Evolutionary conservation across 2,113 vertebrate genomes (phyloP).

Genomic region (Ibidorhyncha struthersii): DNA sequence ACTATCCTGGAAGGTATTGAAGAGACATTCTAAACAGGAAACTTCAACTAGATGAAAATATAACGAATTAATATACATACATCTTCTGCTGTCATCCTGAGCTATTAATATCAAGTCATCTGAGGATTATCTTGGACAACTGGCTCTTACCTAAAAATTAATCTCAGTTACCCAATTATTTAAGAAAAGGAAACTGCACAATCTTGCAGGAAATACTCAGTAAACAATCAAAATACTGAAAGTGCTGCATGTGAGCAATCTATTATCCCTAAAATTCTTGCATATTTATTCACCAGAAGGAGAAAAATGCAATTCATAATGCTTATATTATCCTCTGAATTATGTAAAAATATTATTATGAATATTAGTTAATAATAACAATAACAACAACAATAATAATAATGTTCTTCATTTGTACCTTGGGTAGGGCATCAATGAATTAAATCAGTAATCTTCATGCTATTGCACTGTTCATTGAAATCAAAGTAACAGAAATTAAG

Average conservation of each 20-base stretch:
- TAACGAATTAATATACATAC: background rate
- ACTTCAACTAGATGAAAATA: background rate
- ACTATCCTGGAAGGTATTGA: background rate
- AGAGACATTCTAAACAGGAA: background rate
- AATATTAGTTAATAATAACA: background rate
- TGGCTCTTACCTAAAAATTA: background rate
- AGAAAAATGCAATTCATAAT: background rate
- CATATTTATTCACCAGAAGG: background rate
- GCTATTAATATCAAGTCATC: background rate
- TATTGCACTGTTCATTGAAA: background rate
- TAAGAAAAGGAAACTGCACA: background rate
- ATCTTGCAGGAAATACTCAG: background rate
- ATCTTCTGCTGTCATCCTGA: background rate
- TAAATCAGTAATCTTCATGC: background rate
- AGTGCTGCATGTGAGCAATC: background rate
- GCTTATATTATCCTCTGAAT: background rate
- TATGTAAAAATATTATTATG: background rate
- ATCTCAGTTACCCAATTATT: background rate
- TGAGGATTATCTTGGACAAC: background rate
- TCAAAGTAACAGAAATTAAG: background rate
- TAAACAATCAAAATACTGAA: conserved; percentile 1
- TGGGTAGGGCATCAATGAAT: background rate
- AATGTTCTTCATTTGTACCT: background rate
- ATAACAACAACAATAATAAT: background rate
- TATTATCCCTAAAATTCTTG: background rate